These are phyloP conservation scores for Dipodomys stephensi DNA, from an alignment of 2,113 vertebrate genomes.

Conservation along the genomic window DNA sequence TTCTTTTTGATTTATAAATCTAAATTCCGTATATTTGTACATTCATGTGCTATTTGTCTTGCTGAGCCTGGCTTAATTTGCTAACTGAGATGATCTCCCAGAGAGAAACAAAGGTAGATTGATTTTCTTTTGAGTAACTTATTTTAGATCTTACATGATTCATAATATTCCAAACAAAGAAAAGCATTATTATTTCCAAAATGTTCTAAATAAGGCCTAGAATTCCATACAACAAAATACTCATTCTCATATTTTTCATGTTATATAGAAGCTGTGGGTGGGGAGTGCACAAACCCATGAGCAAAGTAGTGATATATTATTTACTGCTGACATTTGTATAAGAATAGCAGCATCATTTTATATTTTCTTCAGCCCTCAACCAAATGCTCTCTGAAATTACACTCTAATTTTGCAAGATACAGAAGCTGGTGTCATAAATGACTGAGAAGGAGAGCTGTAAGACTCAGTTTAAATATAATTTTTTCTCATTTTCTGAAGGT, in stretches of 20 bases:
- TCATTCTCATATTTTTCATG: background rate
- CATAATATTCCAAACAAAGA: background rate
- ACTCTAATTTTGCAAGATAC: conserved; percentile 68
- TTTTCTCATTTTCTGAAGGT: conserved; percentile 59
- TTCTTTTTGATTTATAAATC: too few species aligned
- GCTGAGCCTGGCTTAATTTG: background rate
- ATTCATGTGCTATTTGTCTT: background rate
- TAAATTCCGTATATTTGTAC: too few species aligned
- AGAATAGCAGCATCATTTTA: conserved; percentile 65
- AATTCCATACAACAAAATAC: conserved; percentile 16
- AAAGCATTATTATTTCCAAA: background rate
- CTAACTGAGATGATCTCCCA: too few species aligned
- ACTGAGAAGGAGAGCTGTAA: conserved; percentile 61
- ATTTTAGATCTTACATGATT: conserved; percentile 29
- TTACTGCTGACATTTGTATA: conserved; percentile 63
- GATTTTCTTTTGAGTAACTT: conserved; percentile 35
- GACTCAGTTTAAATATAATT: conserved; percentile 61
- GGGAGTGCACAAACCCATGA: conserved; percentile 22
- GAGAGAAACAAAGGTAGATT: background rate
- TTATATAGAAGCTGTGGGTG: background rate
- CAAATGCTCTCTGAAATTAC: conserved; percentile 76
- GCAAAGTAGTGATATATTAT: conserved; percentile 39
- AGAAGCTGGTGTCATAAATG: conserved; percentile 71
- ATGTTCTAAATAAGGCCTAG: conserved; percentile 15
- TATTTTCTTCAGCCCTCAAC: conserved; percentile 70